Conservation (phyloP, 2,797 vertebrate species). For the Danio choprae region DNA sequence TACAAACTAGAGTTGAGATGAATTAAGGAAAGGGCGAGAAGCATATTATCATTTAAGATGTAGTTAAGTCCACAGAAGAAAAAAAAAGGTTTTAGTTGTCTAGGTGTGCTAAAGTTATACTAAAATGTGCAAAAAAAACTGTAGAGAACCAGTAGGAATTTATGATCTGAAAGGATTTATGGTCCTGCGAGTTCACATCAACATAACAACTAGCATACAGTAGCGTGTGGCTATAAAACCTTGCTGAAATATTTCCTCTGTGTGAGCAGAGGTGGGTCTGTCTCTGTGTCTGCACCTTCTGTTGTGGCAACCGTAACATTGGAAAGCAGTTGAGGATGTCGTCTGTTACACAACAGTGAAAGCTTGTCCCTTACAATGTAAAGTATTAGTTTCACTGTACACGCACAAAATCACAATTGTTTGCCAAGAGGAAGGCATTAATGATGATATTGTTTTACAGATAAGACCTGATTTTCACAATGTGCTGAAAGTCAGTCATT, state of each 20-base stretch:
- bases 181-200: background rate
- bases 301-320: constrained; percentile 26
- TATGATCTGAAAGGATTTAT: background rate
- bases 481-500: background rate
- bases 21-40: no score
- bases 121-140: background rate
- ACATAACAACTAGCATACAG: background rate
- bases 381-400: constrained; percentile 6
- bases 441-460: background rate
- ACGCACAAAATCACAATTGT: background rate
- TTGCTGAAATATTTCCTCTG: constrained; percentile 18
- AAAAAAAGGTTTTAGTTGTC: no score
- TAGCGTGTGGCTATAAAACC: background rate
- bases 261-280: background rate
- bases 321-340: background rate
- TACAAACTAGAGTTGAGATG: no score
- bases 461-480: background rate
- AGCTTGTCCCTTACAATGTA: background rate
- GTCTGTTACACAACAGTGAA: background rate
- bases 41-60: no score
- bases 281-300: background rate
- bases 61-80: no score
- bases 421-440: background rate
- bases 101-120: no score
- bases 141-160: background rate